A percentile compares a stretch with the other conserved stretches of the same genome.
Conservation (phyloP, 2,888 invertebrate genomes). For the Microctonus hyperodae region DNA sequence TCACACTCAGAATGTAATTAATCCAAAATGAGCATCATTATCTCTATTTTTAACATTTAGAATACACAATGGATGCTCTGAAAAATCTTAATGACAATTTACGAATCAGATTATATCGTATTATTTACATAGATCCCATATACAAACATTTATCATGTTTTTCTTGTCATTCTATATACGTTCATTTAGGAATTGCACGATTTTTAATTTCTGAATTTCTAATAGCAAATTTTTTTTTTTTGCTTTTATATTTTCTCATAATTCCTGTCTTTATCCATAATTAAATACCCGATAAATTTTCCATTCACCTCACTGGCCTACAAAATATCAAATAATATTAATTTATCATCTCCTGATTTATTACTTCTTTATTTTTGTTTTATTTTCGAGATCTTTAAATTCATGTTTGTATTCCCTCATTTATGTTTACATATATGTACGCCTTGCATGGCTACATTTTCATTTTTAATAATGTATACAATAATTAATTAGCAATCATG, state of each 20-base stretch:
- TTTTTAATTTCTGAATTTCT: constrained; percentile 31
- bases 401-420: too few species aligned
- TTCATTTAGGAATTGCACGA: constrained; percentile 44
- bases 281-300: background rate
- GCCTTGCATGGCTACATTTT: background rate
- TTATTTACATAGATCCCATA: constrained; percentile 23
- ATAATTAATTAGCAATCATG: background rate
- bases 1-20: constrained; percentile 59
- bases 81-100: background rate
- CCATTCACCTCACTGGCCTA: background rate
- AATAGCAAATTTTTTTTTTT: constrained; percentile 3
- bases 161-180: background rate
- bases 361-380: too few species aligned
- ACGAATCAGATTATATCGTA: background rate
- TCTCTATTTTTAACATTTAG: background rate
- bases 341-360: background rate
- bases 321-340: background rate
- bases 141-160: constrained; percentile 11
- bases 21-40: constrained; percentile 25
- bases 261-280: background rate
- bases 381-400: background rate
- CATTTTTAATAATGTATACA: background rate
- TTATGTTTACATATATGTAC: too few species aligned
- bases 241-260: background rate
- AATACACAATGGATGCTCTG: background rate